Evolutionary conservation across 2,888 invertebrate species (phyloP), one percentile per base, ranked within the genome.

Genomic region (Drosophila borborema): DNA sequence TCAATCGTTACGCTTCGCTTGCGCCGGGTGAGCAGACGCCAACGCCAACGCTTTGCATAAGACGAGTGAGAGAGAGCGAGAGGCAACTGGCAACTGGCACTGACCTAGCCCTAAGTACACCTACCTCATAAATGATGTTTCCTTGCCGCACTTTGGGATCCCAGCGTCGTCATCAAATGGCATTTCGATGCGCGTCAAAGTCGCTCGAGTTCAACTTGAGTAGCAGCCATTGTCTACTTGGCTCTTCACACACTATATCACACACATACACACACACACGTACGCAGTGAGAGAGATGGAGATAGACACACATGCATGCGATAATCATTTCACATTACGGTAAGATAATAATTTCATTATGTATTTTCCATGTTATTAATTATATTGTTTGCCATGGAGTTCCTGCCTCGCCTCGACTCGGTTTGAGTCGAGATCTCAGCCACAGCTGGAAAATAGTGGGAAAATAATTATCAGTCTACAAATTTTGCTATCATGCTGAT

Each of bases 281-380:
- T n/a, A 10, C 38, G 14, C 65, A 71, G 59, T 56, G 56, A 66
- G 46, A 61, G 16, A 28, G 48, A 16, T 1, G 1, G 16, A n/a
- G 31, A 59, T 40, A 40, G 51, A 68, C 69, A 74, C 49, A 61
- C 48, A 60, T 46, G 28, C 23, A 66, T 56, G 59, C 76, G 89
- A 78, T 86, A 86, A 86, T 86, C 84, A 89, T 82, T 86, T 80
- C 82, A 82, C 84, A 86, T 87, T 89, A 86, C 90, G 74, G 84
- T 66, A 81, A 80, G 88, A 87, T 89, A 89, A 87, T 89, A 82
- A 83, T 83, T 85, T 89, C 83, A 87, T 87, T 89, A 85, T 89
- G 82, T 89, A 82, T 89, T 86, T 89, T 89, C 84, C 86, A 79
- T 89, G 89, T 89, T 87, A 89, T 89, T 87, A 87, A 89, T 87